Base-by-base conservation (phyloP, 2,113 vertebrate genomes). In the Chrysochloris asiatica region DNA sequence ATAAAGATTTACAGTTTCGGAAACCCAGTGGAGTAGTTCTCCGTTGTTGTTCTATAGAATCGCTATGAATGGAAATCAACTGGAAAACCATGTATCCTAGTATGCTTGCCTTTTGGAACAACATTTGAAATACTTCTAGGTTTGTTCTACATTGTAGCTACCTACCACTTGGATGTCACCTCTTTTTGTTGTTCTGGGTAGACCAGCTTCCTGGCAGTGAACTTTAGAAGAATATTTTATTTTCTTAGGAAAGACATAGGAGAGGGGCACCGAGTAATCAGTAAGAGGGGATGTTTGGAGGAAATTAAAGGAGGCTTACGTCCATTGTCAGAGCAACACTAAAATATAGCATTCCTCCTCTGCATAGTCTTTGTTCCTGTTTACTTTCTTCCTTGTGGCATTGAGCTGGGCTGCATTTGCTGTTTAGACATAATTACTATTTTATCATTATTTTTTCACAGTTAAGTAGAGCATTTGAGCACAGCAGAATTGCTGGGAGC, bases 381-480 rank as follows among this genome's bases (percentile, higher is more conserved):
- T 98, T 97, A 97, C 97, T 95, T 97, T 97, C 87, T 90, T 94
- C 95, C 96, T 97, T 41, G 77, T 96, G 95, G 94, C 97, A 97
- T 94, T 14, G 96, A 97, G 97, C 95, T 96, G 94, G 94, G 94
- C 95, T 97, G 93, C 95, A 88, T 96, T 97, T 97, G 95, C 97
- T 96, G 96, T 96, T 96, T 94, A 98, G 96, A 95, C 95, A 95
- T 98, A 97, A 98, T 98, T 98, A 97, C 97, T 97, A 98, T 97
- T 97, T 98, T 97, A 98, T 98, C 98, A 95, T 97, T 97, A 84
- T 97, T 98, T 97, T 97, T 98, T 96, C 97, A 97, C 97, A 98
- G 98, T 98, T 97, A 98, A 98, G 97, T 98, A 97, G 98, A 98
- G 97, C 97, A 98, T 98, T 98, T 98, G 97, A 98, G 96, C 96